Conservation (phyloP, 2,888 invertebrate genomes). For the Brenthis hecate region DNA sequence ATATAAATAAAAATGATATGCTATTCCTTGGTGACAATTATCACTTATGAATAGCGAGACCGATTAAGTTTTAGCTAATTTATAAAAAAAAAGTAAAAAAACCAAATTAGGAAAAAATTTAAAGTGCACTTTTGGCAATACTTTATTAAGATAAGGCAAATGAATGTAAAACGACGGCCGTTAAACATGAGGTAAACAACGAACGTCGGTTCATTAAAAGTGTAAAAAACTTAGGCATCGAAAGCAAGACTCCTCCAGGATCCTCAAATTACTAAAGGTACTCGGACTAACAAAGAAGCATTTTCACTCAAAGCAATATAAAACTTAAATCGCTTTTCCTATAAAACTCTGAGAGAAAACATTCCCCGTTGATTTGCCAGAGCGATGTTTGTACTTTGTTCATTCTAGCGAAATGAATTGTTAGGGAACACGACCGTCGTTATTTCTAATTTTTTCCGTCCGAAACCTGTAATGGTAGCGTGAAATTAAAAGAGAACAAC, state of each 20-base stretch:
- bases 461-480: constrained; percentile 57
- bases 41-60: no score
- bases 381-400: constrained; percentile 50
- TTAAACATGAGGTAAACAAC: constrained; percentile 16
- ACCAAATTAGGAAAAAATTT: no score
- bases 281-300: constrained; percentile 37
- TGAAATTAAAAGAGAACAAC: constrained; percentile 71
- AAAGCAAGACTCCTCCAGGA: constrained; percentile 25
- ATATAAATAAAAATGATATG: no score
- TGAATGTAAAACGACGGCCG: no score
- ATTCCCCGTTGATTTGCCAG: constrained; percentile 51
- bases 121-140: no score
- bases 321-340: constrained; percentile 46
- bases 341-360: constrained; percentile 46
- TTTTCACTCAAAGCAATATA: constrained; percentile 40
- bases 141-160: no score
- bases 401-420: constrained; percentile 54
- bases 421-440: constrained; percentile 52
- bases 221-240: constrained; percentile 30
- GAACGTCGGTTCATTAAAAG: constrained; percentile 32
- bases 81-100: no score
- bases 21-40: no score
- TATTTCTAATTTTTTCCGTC: constrained; percentile 56
- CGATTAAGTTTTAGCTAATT: no score
- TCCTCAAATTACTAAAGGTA: constrained; percentile 30